Evolutionary conservation across 2,113 vertebrate species (phyloP).

Genomic region (Hippopotamus amphibius): DNA sequence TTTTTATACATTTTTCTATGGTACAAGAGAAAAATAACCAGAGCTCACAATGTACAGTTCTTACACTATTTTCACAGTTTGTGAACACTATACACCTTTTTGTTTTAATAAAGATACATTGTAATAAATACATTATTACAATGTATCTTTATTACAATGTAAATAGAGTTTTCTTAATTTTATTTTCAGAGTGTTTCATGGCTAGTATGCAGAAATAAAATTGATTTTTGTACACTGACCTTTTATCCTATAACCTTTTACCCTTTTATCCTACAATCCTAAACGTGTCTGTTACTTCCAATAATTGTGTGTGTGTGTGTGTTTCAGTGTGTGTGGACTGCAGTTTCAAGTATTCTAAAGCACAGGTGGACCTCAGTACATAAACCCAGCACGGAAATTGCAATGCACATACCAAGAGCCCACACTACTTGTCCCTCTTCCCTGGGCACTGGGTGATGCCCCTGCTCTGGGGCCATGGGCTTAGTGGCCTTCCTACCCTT

Average conservation of each 20-base stretch:
- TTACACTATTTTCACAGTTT: too few species aligned
- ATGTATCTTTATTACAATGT: too few species aligned
- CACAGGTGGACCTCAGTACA: neutral
- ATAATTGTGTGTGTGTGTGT: neutral
- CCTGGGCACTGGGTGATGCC: neutral
- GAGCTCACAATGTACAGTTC: too few species aligned
- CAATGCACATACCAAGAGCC: neutral
- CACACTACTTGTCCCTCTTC: too few species aligned
- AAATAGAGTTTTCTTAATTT: conserved; percentile 35
- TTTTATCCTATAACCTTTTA: neutral
- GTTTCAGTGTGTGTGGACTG: neutral
- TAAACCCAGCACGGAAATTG: neutral
- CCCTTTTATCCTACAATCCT: neutral
- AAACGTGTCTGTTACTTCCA: neutral
- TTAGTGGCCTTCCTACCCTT: neutral
- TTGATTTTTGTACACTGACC: neutral
- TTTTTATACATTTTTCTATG: too few species aligned
- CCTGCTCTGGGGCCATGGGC: neutral
- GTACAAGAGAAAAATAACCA: too few species aligned
- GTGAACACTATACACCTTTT: too few species aligned
- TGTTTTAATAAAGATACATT: too few species aligned
- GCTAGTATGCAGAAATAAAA: conserved; percentile 6
- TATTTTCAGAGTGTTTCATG: conserved; percentile 38
- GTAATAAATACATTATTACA: too few species aligned
- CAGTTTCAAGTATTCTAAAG: neutral